Base-by-base conservation (phyloP, 1,140 invertebrate genomes). In the Pseudomyrmex cubaensis region DNA sequence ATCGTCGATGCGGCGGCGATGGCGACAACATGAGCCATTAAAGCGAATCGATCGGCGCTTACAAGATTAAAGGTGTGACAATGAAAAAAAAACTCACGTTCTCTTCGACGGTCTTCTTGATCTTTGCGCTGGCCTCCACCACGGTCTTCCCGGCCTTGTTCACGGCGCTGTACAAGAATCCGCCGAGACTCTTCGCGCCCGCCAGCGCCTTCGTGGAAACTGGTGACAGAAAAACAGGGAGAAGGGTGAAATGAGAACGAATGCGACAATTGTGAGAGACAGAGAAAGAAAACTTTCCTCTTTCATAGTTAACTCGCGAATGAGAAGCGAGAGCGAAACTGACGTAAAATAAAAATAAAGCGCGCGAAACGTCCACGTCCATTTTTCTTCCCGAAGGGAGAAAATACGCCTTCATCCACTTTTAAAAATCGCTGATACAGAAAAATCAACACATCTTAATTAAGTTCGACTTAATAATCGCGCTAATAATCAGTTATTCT, bases 101-200 rank as follows among this genome's bases (percentile, higher is more conserved):
- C 95, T 99, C 98, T 94, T 99, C 98, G 78, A 99, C 98, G 89
- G 97, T 98, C 94, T 98, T 98, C 95, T 99, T 99, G 90, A 99
- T 97, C 94, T 99, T 98, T 86, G 96, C 98, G 77, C 97, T 96
- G 84, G 97, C 97, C 93, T 97, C 96, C 73, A 95, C 96, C 0
- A 97, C 96, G 61, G 96, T 96, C 91, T 96, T 96, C 22, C 97
- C 97, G 75, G 98, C 98, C 95, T 98, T 98, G 93, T 97, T 98
- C 50, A 98, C 97, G 85, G 97, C 97, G 87, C 97, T 98, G 94
- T 97, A 98, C 82, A 98, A 95, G 94, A 98, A 98, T 93, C 96
- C 98, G 88, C 98, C 98, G 92, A 99, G 97, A 91, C 96, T 98
- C 95, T 97, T 99, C 92, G 98, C 98, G 46, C 98, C 97, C 86